A percentile compares a stretch with the other conserved stretches of the same genome.
phyloP scores from a whole-genome alignment of 2,797 vertebrate species.

The Salmo trutta region DNA sequence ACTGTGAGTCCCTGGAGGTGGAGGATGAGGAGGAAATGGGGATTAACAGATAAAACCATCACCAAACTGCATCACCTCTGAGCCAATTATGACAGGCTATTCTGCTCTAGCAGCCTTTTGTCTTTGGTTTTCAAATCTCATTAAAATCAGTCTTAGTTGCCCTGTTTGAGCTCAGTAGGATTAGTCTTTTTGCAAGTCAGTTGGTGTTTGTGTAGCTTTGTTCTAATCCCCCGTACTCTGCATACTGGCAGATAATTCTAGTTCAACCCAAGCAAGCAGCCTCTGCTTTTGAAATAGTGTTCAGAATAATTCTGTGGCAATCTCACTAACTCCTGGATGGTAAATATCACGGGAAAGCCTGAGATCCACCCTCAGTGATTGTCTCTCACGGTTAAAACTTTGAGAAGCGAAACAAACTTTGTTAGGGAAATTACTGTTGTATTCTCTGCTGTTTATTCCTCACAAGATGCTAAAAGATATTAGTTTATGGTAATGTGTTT shows the following conservation, averaged over 20 bases:
- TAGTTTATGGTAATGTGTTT: not conserved
- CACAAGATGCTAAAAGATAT: not conserved
- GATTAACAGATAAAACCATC: conserved; percentile 64
- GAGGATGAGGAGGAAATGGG: conserved; percentile 47
- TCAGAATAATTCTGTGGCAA: not conserved
- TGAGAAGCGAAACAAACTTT: not conserved
- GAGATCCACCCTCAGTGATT: not conserved
- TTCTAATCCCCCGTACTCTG: not conserved
- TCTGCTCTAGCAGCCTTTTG: conserved; percentile 11
- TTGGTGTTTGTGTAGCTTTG: not conserved
- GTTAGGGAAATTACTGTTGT: not conserved
- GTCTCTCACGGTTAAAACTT: not conserved
- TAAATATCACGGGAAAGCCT: not conserved
- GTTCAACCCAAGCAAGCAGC: not conserved
- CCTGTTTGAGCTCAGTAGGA: conserved; percentile 4
- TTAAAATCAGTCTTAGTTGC: conserved; percentile 7
- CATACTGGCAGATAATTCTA: not conserved
- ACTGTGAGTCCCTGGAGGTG: not conserved
- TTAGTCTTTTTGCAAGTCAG: not conserved
- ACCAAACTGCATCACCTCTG: conserved; percentile 49
- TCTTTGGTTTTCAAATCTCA: conserved; percentile 4
- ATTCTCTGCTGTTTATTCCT: not conserved
- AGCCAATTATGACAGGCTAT: conserved; percentile 37
- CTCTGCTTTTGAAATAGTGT: not conserved
- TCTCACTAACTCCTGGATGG: conserved; percentile 3